These are phyloP conservation scores for Noctua pronuba DNA, from an alignment of 2,888 invertebrate genomes.

Conservation along the genomic window DNA sequence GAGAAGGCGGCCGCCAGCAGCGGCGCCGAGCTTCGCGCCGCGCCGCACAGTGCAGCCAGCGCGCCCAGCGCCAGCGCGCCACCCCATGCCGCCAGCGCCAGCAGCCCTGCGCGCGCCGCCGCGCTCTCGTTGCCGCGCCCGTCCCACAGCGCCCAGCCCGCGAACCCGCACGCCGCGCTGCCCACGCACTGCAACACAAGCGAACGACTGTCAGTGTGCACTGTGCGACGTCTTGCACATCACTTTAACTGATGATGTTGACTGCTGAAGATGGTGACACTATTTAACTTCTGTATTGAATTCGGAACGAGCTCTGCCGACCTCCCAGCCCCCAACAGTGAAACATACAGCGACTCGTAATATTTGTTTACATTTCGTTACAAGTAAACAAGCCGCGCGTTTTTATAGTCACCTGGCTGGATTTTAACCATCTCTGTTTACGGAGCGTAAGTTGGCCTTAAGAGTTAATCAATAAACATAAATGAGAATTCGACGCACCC, in stretches of 20 bases:
- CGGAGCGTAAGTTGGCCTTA: background rate
- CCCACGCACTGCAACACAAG: slow-evolving; percentile 76
- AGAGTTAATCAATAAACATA: background rate
- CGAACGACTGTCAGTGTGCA: background rate
- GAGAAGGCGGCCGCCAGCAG: slow-evolving; percentile 83
- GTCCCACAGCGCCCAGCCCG: slow-evolving; percentile 85
- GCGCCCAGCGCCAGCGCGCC: slow-evolving; percentile 79
- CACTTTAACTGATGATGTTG: no score
- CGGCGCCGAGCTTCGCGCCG: slow-evolving; percentile 76
- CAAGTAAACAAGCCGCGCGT: background rate
- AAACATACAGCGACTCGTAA: background rate
- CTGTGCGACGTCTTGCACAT: background rate
- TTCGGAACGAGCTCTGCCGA: slow-evolving; percentile 4
- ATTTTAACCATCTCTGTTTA: slow-evolving; percentile 5
- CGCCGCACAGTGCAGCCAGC: slow-evolving; percentile 77
- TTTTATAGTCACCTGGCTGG: background rate
- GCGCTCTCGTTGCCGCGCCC: slow-evolving; percentile 78
- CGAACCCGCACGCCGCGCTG: slow-evolving; percentile 78
- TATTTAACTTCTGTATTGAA: no score
- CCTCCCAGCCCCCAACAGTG: background rate
- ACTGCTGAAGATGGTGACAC: background rate
- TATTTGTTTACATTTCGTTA: slow-evolving; percentile 23
- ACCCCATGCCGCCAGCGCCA: slow-evolving; percentile 82
- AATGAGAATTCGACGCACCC: background rate
- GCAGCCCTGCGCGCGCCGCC: slow-evolving; percentile 82